Evolutionary conservation across 2,888 invertebrate genomes (phyloP), one percentile per base, ranked within the genome.

Genomic region (Xestoiulus laeticollis): DNA sequence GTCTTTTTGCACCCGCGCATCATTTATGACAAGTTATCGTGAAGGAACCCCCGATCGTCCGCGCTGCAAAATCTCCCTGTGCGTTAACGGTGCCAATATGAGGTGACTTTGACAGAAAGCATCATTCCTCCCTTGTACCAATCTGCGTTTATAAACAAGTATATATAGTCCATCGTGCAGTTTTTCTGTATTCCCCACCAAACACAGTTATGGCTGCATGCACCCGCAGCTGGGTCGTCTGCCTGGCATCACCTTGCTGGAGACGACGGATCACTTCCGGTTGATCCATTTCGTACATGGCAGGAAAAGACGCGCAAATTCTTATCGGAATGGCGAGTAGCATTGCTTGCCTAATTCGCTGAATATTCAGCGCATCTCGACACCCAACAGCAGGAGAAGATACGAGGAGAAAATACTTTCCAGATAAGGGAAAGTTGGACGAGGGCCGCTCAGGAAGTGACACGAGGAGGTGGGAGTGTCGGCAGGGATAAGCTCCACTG

Each of bases 331-430:
- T 68, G n/a, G 59, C 26, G 68, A 68, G 26, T 68, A 26, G 22
- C 12, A 26, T 26, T 10, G 68, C 68, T 12, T 22, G 68, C 68
- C 68, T 68, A 68, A 68, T 26, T 68, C 68, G 26, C 68, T 68
- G 68, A 68, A 68, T 68, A 68, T 68, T 68, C 68, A 68, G 68
- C 26, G 68, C n/a, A n/a, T 26, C 22, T 68, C 26, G 26, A 68
- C 68, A 68, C 26, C 3, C 26, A 68, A 26, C 68, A 26, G 26
- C 1, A 68, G 68, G 26, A 68, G 6, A 59, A 59, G 68, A 68
- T 68, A 68, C n/a, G 26, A 68, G 68, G 22, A 8, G 26, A 68
- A 68, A 68, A 26, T 68, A 68, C 22, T 68, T 68, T 8, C 26
- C 5, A 68, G 68, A 68, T 68, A 68, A 68, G 68, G 22, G 68